These are phyloP conservation scores for Entomyzon cyanotis DNA, from an alignment of 2,113 vertebrate genomes.

Conservation along the genomic window DNA sequence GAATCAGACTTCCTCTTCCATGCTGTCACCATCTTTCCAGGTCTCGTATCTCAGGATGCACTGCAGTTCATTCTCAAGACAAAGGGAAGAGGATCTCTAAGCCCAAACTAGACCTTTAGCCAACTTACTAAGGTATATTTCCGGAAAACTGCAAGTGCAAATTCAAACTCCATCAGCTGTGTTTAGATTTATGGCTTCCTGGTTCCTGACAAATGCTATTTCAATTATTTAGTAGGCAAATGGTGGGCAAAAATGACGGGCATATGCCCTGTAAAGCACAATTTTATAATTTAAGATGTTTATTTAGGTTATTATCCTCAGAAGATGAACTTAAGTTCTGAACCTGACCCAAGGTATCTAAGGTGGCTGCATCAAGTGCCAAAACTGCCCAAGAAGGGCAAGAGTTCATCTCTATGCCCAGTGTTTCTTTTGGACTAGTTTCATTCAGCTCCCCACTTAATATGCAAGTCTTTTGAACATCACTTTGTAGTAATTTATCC, in stretches of 20 bases:
- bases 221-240: background rate
- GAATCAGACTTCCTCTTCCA: background rate
- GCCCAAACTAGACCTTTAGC: background rate
- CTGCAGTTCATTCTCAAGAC: background rate
- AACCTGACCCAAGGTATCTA: background rate
- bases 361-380: background rate
- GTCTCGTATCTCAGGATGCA: background rate
- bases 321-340: background rate
- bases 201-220: background rate
- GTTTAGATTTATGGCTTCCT: background rate
- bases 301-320: background rate
- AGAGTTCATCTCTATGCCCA: background rate
- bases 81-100: background rate
- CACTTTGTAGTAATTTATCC: background rate
- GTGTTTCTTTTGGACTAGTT: background rate
- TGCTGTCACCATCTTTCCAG: background rate
- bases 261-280: background rate
- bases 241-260: background rate
- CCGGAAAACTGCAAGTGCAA: background rate
- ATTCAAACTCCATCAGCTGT: background rate
- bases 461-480: background rate
- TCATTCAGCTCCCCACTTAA: background rate
- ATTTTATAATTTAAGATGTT: background rate
- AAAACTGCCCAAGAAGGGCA: background rate
- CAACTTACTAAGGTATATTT: background rate